phyloP scores from a whole-genome alignment of 2,888 invertebrate species.

The Hyposoter dolosus region DNA sequence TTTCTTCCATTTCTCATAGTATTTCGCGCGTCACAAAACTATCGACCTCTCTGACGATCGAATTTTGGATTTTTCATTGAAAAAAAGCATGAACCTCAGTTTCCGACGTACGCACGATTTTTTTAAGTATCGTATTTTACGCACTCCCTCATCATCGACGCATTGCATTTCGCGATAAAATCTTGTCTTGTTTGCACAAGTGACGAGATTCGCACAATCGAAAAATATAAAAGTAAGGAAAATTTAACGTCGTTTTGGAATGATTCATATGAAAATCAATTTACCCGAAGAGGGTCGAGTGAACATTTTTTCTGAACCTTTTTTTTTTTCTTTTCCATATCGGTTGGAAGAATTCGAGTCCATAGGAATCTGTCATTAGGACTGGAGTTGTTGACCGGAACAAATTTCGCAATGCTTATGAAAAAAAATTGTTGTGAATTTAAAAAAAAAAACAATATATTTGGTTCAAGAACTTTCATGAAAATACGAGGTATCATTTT shows the following conservation, averaged over 20 bases:
- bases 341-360: background rate
- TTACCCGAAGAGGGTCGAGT: background rate
- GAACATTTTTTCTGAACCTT: background rate
- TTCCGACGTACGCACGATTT: slow-evolving; percentile 18
- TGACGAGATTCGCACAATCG: background rate
- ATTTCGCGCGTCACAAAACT: background rate
- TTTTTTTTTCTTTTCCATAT: background rate
- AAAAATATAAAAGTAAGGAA: background rate
- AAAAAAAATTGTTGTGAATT: background rate
- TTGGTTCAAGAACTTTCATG: background rate
- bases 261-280: background rate
- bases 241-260: background rate
- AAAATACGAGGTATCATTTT: background rate
- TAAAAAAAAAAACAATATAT: background rate
- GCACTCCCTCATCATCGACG: background rate
- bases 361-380: background rate
- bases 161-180: slow-evolving; percentile 2
- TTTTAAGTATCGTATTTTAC: background rate
- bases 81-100: slow-evolving; percentile 21
- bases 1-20: background rate
- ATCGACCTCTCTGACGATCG: background rate
- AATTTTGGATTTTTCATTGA: background rate
- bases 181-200: slow-evolving; percentile 1
- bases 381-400: background rate
- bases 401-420: background rate